phyloP scores from a whole-genome alignment of 2,888 invertebrate genomes.

The Cephonodes hylas region DNA sequence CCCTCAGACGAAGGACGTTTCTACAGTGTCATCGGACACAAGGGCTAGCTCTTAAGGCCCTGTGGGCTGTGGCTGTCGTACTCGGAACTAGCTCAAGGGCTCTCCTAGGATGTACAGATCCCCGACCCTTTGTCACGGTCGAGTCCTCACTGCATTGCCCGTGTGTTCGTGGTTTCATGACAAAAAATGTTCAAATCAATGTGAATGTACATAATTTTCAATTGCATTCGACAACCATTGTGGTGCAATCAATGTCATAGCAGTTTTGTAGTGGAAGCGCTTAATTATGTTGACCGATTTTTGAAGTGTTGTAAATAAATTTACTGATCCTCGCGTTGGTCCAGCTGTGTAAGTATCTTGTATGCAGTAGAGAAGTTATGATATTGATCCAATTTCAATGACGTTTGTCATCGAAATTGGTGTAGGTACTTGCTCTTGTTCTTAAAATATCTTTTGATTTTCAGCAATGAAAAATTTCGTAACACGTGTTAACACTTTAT shows the following conservation, averaged over 20 bases:
- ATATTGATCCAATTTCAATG: too few relatives aligned
- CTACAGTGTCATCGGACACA: not conserved
- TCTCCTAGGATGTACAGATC: not conserved
- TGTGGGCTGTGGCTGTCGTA: not conserved
- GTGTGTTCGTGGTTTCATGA: not conserved
- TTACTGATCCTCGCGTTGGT: too few relatives aligned
- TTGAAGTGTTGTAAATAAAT: not conserved
- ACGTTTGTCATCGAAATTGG: too few relatives aligned
- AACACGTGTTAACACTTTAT: too few relatives aligned
- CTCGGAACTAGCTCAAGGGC: not conserved
- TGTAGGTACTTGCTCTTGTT: too few relatives aligned
- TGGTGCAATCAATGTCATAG: not conserved
- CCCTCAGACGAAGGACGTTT: not conserved
- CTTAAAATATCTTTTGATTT: too few relatives aligned
- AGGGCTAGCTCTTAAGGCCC: not conserved
- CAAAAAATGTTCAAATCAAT: not conserved
- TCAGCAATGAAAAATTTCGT: too few relatives aligned
- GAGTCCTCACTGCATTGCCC: not conserved
- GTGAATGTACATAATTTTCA: not conserved
- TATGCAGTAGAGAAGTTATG: too few relatives aligned
- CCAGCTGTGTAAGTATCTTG: too few relatives aligned
- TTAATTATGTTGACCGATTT: not conserved
- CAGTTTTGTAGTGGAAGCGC: not conserved
- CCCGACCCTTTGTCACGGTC: not conserved
- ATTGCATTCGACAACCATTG: not conserved